A percentile compares a stretch with the other conserved stretches of the same genome.
These are phyloP conservation scores for Beroe forskalii DNA, from an alignment of 37 sponge, comb jelly and placozoan species.

Conservation along the genomic window DNA sequence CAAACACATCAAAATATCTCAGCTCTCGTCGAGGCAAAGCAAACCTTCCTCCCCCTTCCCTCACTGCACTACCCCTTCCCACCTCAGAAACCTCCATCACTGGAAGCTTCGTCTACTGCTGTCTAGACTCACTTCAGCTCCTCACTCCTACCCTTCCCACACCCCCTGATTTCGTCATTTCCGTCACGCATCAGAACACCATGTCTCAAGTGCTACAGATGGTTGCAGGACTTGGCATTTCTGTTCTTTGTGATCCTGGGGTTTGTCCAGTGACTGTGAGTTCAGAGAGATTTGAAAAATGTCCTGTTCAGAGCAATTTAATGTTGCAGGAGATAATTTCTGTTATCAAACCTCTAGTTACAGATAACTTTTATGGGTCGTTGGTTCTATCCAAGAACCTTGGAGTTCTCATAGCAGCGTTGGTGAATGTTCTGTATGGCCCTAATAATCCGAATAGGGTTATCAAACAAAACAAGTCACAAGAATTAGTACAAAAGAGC, in stretches of 20 bases:
- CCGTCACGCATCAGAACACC: conserved; percentile 30
- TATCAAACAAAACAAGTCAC: neutral
- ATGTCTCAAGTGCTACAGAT: conserved; percentile 24
- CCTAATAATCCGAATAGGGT: conserved; percentile 42
- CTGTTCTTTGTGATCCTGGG: conserved; percentile 15
- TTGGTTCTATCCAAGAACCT: neutral
- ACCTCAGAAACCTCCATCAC: neutral
- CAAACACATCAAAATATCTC: neutral
- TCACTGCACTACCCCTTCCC: neutral
- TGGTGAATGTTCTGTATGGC: conserved; percentile 4
- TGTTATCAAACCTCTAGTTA: neutral
- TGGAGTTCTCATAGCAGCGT: conserved; percentile 39
- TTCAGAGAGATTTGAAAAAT: neutral
- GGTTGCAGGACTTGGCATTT: conserved; percentile 30
- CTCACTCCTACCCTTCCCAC: conserved; percentile 2
- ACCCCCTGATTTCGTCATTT: neutral
- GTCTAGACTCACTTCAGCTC: neutral
- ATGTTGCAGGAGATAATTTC: neutral
- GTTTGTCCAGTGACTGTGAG: conserved; percentile 5
- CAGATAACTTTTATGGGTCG: conserved; percentile 16
- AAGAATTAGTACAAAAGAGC: neutral
- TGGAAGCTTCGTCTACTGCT: conserved; percentile 14
- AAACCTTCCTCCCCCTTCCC: neutral
- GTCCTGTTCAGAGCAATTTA: conserved; percentile 46
- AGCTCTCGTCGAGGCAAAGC: neutral